phyloP scores from a whole-genome alignment of 2,888 invertebrate genomes.

The Phaonia tiefii region DNA sequence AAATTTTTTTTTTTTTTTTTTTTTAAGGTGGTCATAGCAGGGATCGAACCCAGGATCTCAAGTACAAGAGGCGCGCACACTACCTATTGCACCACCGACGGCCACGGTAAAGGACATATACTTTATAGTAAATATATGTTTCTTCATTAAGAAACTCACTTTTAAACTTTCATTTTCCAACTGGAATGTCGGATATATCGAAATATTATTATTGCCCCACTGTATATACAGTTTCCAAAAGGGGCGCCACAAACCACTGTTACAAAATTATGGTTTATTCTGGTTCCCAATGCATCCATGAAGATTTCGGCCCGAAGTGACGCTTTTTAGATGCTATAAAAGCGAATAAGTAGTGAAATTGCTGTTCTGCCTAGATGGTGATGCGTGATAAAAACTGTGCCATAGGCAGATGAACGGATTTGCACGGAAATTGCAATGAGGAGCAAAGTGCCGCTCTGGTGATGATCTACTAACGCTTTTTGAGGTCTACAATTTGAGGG shows the following conservation, averaged over 20 bases:
- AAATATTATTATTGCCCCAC: too few species aligned
- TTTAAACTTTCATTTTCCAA: too few species aligned
- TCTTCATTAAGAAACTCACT: too few species aligned
- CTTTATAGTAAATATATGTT: too few species aligned
- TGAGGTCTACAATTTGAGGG: not conserved
- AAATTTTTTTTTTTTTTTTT: too few species aligned
- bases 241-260: not conserved
- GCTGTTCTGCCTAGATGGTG: not conserved
- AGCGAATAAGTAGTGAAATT: not conserved
- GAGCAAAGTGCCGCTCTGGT: constrained; percentile 7
- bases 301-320: not conserved
- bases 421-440: constrained; percentile 5
- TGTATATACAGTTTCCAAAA: too few species aligned
- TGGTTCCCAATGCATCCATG: not conserved
- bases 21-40: too few species aligned
- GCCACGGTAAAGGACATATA: too few species aligned
- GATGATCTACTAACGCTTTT: not conserved
- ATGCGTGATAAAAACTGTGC: not conserved
- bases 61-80: too few species aligned
- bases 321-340: not conserved
- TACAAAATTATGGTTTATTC: not conserved
- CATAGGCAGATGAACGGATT: constrained; percentile 21
- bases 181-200: too few species aligned
- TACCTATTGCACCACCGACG: too few species aligned
- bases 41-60: too few species aligned